These are phyloP conservation scores for Psophia crepitans DNA, from an alignment of 2,113 vertebrate genomes.

Conservation along the genomic window DNA sequence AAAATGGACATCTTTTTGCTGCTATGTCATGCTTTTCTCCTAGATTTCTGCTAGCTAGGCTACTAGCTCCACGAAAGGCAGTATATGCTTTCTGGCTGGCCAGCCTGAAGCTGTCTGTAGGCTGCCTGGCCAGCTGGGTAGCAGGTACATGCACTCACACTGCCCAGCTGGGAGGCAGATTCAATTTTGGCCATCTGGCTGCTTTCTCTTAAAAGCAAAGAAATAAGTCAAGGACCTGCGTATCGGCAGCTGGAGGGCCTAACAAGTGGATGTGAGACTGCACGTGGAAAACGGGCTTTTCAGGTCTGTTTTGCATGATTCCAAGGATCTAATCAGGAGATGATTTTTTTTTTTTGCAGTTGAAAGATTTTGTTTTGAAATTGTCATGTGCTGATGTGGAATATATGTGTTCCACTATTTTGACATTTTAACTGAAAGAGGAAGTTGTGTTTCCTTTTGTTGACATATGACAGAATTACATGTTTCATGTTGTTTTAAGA, in stretches of 20 bases:
- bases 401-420: rapidly evolving
- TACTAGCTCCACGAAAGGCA: background rate
- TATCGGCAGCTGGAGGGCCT: background rate
- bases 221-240: background rate
- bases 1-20: background rate
- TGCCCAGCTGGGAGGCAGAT: background rate
- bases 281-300: background rate
- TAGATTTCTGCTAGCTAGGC: background rate
- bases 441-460: background rate
- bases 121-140: background rate
- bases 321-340: background rate
- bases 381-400: background rate
- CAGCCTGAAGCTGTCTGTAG: background rate
- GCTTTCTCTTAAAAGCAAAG: background rate
- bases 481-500: background rate
- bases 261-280: background rate
- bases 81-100: background rate
- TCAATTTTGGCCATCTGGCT: background rate
- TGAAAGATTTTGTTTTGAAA: background rate
- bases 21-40: background rate
- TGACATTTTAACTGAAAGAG: background rate
- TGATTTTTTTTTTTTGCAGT: background rate
- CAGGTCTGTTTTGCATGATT: background rate
- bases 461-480: background rate
- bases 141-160: background rate